Conservation (phyloP, 2,797 vertebrate species). For the Apogon hyalosoma region DNA sequence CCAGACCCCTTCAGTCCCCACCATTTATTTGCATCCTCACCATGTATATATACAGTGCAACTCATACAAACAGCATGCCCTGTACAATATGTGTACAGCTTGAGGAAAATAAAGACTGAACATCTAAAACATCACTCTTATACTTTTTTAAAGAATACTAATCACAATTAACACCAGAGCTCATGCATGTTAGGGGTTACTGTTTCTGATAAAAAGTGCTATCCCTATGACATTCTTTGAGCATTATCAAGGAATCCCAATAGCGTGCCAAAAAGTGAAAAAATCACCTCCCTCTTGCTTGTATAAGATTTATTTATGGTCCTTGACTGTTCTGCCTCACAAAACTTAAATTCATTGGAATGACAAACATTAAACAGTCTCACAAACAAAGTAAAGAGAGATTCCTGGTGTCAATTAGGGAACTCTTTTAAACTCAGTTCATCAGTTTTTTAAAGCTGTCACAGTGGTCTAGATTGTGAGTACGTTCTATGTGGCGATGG, state of each 20-base stretch:
- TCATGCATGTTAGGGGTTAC: slow-evolving; percentile 8
- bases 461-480: slow-evolving; percentile 27
- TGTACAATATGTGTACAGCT: slow-evolving; percentile 43
- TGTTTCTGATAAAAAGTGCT: slow-evolving; percentile 8
- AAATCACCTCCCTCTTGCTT: slow-evolving; percentile 44
- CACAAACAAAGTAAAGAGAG: slow-evolving; percentile 52
- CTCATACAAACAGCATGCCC: slow-evolving; percentile 63
- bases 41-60: slow-evolving; percentile 52
- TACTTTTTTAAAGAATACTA: slow-evolving; percentile 20
- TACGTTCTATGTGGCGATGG: slow-evolving; percentile 1
- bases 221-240: slow-evolving; percentile 69
- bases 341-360: slow-evolving; percentile 57
- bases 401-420: slow-evolving; percentile 67
- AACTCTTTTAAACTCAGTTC: slow-evolving; percentile 60
- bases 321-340: slow-evolving; percentile 60
- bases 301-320: slow-evolving; percentile 68
- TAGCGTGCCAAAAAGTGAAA: slow-evolving; percentile 56
- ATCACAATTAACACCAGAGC: slow-evolving; percentile 34
- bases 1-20: slow-evolving; percentile 48
- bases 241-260: slow-evolving; percentile 61
- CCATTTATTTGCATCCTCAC: slow-evolving; percentile 74
- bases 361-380: slow-evolving; percentile 39
- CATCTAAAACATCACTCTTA: slow-evolving; percentile 41
- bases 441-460: slow-evolving; percentile 55
- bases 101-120: slow-evolving; percentile 32